phyloP scores from a whole-genome alignment of 2,888 invertebrate species.

The Lobophora halterata region DNA sequence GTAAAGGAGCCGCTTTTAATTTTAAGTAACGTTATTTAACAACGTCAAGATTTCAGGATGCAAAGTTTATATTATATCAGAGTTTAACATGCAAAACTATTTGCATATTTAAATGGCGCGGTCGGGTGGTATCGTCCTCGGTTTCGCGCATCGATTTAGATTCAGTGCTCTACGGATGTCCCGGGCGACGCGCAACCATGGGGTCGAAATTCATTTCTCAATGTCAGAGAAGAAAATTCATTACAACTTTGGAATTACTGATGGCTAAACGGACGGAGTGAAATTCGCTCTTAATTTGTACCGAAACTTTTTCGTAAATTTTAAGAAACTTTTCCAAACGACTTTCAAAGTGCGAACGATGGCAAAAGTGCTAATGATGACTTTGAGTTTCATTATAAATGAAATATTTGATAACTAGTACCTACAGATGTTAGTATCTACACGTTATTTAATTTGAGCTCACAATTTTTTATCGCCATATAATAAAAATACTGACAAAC shows the following conservation, averaged over 20 bases:
- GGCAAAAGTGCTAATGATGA: conserved; percentile 71
- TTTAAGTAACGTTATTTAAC: conserved; percentile 9
- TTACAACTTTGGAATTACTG: conserved; percentile 80
- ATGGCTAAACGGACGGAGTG: conserved; percentile 78
- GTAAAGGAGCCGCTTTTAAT: conserved; percentile 13
- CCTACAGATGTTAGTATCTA: too few species aligned
- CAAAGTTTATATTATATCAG: conserved; percentile 24
- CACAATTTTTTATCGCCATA: too few species aligned
- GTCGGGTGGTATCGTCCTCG: conserved; percentile 39
- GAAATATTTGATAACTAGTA: conserved; percentile 4
- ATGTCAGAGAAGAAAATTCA: conserved; percentile 79
- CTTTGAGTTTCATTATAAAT: conserved; percentile 55
- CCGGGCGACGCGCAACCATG: conserved; percentile 54
- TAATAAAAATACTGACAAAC: too few species aligned
- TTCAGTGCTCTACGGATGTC: conserved; percentile 56
- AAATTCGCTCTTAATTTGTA: conserved; percentile 80
- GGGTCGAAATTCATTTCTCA: conserved; percentile 77
- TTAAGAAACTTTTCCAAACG: conserved; percentile 70
- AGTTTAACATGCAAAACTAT: conserved; percentile 31
- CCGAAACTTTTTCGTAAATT: conserved; percentile 74
- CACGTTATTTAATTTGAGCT: too few species aligned
- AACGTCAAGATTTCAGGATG: conserved; percentile 21
- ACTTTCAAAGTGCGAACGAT: conserved; percentile 74
- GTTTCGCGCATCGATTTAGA: conserved; percentile 51
- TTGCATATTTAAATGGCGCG: conserved; percentile 38